phyloP scores from a whole-genome alignment of 2,113 vertebrate genomes.

The Stictonetta naevosa region DNA sequence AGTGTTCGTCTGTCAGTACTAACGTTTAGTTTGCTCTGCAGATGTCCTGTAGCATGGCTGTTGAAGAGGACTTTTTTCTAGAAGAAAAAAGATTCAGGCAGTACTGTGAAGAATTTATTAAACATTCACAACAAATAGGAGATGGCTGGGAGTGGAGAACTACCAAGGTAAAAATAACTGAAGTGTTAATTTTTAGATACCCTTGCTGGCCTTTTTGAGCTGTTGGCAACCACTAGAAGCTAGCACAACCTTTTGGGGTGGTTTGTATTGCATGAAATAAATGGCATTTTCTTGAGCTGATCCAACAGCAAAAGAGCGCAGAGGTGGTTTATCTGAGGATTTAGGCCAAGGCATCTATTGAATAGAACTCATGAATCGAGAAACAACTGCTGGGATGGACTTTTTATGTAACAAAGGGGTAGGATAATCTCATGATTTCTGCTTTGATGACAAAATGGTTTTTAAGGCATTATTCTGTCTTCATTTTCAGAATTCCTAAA shows the following conservation, averaged over 20 bases:
- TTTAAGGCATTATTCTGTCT: neutral
- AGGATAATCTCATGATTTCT: neutral
- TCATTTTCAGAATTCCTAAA: neutral
- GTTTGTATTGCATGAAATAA: neutral
- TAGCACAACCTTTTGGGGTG: neutral
- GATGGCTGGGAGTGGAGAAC: slow-evolving; percentile 90
- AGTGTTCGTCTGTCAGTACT: neutral
- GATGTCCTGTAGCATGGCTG: slow-evolving; percentile 58
- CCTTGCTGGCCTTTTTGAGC: neutral
- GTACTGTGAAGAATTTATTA: slow-evolving; percentile 84
- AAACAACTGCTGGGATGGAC: neutral
- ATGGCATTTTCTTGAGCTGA: neutral
- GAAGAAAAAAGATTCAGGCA: slow-evolving; percentile 82
- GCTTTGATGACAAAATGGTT: neutral
- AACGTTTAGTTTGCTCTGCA: slow-evolving; percentile 57
- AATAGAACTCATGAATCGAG: neutral
- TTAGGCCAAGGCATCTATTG: neutral
- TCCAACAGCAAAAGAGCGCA: neutral
- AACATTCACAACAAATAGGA: slow-evolving; percentile 80
- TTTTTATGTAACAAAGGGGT: neutral
- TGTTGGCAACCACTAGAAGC: neutral
- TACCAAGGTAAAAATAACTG: slow-evolving; percentile 78
- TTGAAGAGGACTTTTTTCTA: slow-evolving; percentile 69
- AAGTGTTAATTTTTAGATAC: neutral
- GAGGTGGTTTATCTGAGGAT: neutral